Base-by-base conservation (phyloP, 2,888 invertebrate species). In the Phania funesta region DNA sequence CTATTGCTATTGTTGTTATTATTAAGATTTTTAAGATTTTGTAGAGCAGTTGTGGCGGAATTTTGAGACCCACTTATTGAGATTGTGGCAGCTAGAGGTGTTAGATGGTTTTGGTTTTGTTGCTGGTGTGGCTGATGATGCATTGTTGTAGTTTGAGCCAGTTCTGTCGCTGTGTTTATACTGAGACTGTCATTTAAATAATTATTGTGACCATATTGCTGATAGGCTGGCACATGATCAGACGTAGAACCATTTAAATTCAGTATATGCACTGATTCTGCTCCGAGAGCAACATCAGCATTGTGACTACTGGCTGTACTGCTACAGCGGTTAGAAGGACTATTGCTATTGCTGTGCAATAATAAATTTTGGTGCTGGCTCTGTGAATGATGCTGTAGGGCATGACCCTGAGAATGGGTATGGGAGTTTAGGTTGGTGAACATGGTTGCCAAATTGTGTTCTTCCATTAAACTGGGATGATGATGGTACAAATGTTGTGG, bases 401-500 rank as follows among this genome's bases (percentile, higher is more conserved):
- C 16, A 44, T 78, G 78, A 5, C 60, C 20, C 35, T 79, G 78
- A 9, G 52, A 9, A 26, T 65, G 78, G 1, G 18, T 18, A 18
- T 79, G 78, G 24, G 78, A 73, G 58, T 52, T 79, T 22, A 86
- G 85, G 38, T 75, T 70, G 64, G 78, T 78, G 35, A 82, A 78
- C 50, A 78, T 70, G 46, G 67, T 70, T 20, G 64, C 52, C 32
- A 82, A 78, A 46, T 78, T 68, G 46, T 82, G 82, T 50, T 76
- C 76, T 11, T 75, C 83, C 50, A 75, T 77, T 85, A 90, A 87
- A 65, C 90, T 90, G 5, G 90, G 90, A 86, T 90, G 90, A 87
- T 89, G 87, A 85, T 89, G 89, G 85, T 89, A 88, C 79, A 87
- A 86, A 84, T 89, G 89, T 83, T 89, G 88, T 60, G 86, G 85